Evolutionary conservation across 2,113 vertebrate genomes (phyloP).

Genomic region (Cyprinodon brontotheroides): DNA sequence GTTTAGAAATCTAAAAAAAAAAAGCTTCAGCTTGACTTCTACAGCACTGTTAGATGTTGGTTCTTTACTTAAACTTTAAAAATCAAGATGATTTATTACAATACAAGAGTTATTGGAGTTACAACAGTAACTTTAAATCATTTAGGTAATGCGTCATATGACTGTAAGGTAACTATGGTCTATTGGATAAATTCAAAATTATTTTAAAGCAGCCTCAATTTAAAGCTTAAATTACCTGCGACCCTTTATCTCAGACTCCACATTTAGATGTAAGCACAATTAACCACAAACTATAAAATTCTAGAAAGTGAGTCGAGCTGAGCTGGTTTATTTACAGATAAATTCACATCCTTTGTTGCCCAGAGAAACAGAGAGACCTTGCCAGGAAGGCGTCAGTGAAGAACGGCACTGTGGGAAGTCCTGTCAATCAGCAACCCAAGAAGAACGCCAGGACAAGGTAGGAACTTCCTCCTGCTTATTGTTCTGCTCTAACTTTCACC

Average conservation of each 20-base stretch:
- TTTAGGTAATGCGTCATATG: background rate
- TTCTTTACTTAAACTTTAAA: background rate
- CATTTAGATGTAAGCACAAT: background rate
- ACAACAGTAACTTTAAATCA: too few species aligned
- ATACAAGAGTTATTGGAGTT: background rate
- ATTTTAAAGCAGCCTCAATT: too few species aligned
- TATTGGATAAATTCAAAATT: background rate
- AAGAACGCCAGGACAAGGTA: slow-evolving; percentile 98
- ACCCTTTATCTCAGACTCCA: background rate
- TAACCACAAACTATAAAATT: background rate
- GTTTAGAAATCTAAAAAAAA: too few species aligned
- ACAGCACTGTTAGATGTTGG: background rate
- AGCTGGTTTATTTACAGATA: slow-evolving; percentile 34
- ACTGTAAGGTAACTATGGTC: background rate
- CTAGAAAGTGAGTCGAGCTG: background rate
- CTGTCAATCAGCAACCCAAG: slow-evolving; percentile 98
- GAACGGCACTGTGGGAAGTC: slow-evolving; percentile 93
- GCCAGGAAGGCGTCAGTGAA: slow-evolving; percentile 95
- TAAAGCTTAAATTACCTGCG: too few species aligned
- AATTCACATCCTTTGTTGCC: slow-evolving; percentile 67
- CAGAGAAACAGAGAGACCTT: slow-evolving; percentile 97
- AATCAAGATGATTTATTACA: background rate
- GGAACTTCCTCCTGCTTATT: slow-evolving; percentile 22
- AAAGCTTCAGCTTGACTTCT: too few species aligned
- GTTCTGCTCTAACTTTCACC: slow-evolving; percentile 5